Conservation (phyloP, 2,888 invertebrate genomes). For the Cheiracanthium punctorium region DNA sequence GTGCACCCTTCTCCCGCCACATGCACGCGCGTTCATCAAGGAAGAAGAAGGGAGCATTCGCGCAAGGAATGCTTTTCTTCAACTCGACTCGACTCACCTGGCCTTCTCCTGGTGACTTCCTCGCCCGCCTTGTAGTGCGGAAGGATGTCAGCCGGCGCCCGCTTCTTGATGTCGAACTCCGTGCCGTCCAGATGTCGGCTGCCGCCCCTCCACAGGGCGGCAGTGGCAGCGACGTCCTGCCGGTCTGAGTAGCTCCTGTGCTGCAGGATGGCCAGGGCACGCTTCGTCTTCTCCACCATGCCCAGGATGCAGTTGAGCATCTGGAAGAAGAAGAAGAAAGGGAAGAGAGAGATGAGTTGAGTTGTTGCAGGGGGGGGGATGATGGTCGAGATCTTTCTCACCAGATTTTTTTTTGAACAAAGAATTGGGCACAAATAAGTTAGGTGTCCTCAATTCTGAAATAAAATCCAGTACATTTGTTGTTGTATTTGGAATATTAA, state of each 20-base stretch:
- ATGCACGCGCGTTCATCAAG: too few species aligned
- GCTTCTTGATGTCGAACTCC: slow-evolving; percentile 69
- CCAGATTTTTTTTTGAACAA: too few species aligned
- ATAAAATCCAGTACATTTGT: too few species aligned
- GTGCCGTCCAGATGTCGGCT: slow-evolving; percentile 66
- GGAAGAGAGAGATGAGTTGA: too few species aligned
- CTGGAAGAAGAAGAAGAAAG: slow-evolving; percentile 74
- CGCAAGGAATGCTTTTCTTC: neutral
- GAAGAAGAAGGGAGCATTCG: too few species aligned
- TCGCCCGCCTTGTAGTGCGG: slow-evolving; percentile 77
- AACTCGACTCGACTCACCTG: slow-evolving; percentile 82
- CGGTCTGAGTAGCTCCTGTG: slow-evolving; percentile 80
- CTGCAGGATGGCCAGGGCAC: slow-evolving; percentile 93
- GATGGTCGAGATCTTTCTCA: too few species aligned
- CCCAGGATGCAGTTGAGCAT: slow-evolving; percentile 97
- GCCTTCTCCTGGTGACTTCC: slow-evolving; percentile 91
- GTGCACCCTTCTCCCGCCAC: too few species aligned
- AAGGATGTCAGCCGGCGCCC: slow-evolving; percentile 75
- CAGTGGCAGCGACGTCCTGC: slow-evolving; percentile 36
- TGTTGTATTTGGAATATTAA: too few species aligned
- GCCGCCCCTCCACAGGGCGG: slow-evolving; percentile 58
- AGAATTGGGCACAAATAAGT: too few species aligned
- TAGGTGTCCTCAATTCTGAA: too few species aligned
- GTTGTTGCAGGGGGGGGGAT: too few species aligned
- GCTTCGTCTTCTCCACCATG: slow-evolving; percentile 95